phyloP scores from a whole-genome alignment of 2,888 invertebrate species.

The Diaprepes abbreviatus region DNA sequence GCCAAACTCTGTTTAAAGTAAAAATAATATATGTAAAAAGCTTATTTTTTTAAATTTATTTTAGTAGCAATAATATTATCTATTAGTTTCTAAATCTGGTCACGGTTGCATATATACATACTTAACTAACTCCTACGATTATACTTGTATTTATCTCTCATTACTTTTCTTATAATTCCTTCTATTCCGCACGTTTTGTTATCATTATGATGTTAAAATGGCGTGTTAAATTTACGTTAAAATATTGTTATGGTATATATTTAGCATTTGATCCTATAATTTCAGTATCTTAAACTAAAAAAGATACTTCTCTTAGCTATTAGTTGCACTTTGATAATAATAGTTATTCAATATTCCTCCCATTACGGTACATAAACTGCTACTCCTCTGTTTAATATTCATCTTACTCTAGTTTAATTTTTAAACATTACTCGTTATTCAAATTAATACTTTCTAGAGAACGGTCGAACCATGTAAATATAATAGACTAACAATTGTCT shows the following conservation, averaged over 20 bases:
- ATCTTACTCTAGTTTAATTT: conserved; percentile 25
- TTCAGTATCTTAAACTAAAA: no score
- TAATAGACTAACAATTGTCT: neutral
- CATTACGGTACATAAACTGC: conserved; percentile 10
- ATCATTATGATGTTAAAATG: neutral
- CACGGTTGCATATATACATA: no score
- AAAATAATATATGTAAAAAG: no score
- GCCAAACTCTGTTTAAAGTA: no score
- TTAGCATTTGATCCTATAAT: no score
- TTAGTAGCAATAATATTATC: no score
- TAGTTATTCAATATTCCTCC: conserved; percentile 1
- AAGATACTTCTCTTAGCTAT: neutral
- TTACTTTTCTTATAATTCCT: neutral
- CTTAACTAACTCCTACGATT: no score
- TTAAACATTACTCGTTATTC: conserved; percentile 31
- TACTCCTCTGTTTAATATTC: neutral
- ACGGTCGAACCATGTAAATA: conserved; percentile 35
- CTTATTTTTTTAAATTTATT: no score
- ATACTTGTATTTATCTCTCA: neutral
- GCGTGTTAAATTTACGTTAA: neutral
- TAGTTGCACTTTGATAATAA: neutral
- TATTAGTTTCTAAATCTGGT: no score
- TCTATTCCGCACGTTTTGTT: neutral
- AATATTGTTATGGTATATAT: neutral
- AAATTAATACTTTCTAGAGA: conserved; percentile 34